Conservation (phyloP, 2,113 vertebrate genomes). For the Ciconia boyciana region DNA sequence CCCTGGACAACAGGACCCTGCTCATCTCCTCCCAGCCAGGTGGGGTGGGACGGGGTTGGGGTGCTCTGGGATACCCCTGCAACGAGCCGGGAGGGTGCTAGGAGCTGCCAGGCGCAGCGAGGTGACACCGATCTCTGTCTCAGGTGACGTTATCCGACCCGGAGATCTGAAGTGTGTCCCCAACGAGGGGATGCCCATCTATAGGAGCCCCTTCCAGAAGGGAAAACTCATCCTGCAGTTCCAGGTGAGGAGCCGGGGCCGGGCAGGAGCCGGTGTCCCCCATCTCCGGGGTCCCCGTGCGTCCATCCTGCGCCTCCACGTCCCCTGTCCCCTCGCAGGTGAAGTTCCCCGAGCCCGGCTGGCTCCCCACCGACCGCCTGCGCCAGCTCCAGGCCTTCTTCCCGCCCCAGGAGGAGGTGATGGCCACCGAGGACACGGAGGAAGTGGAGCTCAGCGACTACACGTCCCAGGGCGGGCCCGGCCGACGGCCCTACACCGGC, state of each 20-base stretch:
- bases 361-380: conserved; percentile 45
- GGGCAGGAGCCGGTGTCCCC: fast-evolving
- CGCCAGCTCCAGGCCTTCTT: conserved; percentile 62
- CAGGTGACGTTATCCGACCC: conserved; percentile 63
- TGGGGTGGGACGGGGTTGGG: background rate
- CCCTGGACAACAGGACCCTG: conserved; percentile 63
- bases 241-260: conserved; percentile 14
- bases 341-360: conserved; percentile 62
- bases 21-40: conserved; percentile 61
- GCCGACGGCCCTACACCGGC: background rate
- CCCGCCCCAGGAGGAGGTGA: conserved; percentile 38
- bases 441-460: conserved; percentile 56
- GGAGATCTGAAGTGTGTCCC: conserved; percentile 62
- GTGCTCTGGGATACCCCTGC: fast-evolving
- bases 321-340: background rate
- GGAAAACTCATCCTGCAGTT: conserved; percentile 69
- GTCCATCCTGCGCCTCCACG: fast-evolving
- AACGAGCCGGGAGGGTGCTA: fast-evolving
- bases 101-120: background rate
- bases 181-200: conserved; percentile 69
- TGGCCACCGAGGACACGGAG: conserved; percentile 53
- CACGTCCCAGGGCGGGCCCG: background rate
- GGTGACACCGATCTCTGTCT: fast-evolving
- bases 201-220: conserved; percentile 56
- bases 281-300: fast-evolving